These are phyloP conservation scores for Jaculus jaculus DNA, from an alignment of 2,113 vertebrate genomes.

Conservation along the genomic window DNA sequence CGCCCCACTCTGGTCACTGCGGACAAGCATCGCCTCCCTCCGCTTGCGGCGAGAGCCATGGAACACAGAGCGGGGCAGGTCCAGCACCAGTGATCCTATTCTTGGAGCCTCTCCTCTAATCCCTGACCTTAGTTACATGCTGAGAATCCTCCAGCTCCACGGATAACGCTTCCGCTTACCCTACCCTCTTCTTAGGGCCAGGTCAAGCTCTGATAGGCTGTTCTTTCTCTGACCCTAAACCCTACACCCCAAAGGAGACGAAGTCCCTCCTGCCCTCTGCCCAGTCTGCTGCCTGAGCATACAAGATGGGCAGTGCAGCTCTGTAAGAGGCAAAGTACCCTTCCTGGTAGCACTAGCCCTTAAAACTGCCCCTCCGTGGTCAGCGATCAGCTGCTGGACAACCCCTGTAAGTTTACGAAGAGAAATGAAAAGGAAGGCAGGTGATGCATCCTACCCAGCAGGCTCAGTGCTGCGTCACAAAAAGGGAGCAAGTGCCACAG, in stretches of 20 bases:
- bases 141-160: background rate
- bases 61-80: background rate
- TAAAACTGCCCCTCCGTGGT: background rate
- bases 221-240: slow-evolving; percentile 10
- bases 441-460: background rate
- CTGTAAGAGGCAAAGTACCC: background rate
- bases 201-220: background rate
- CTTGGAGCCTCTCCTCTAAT: background rate
- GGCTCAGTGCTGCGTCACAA: background rate
- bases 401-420: background rate
- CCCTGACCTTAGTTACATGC: background rate
- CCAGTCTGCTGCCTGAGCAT: background rate
- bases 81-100: background rate
- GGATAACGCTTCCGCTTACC: background rate
- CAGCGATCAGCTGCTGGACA: background rate
- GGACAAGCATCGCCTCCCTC: background rate
- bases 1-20: background rate
- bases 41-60: background rate
- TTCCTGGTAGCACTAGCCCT: background rate
- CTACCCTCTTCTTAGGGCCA: background rate
- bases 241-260: background rate
- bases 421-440: slow-evolving; percentile 7
- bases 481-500: background rate
- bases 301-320: background rate
- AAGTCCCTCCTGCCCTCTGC: background rate